These are phyloP conservation scores for Trichopria drosophilae DNA, from an alignment of 2,888 invertebrate genomes.

Conservation along the genomic window DNA sequence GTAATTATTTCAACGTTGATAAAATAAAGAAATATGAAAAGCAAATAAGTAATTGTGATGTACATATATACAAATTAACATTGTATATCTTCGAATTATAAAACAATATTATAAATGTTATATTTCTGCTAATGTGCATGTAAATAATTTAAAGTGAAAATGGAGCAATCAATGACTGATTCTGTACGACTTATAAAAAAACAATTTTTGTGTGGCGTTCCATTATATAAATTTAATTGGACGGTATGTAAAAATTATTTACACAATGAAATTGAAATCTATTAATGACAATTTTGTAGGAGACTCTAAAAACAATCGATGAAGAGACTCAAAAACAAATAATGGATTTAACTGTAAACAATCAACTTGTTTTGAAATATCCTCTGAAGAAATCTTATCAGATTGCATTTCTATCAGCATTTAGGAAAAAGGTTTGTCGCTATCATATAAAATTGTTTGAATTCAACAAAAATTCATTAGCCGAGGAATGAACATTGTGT, in stretches of 20 bases:
- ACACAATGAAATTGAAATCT: constrained; percentile 2
- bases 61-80: too few relatives aligned
- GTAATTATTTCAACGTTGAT: too few relatives aligned
- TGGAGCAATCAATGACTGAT: too few relatives aligned
- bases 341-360: constrained; percentile 64
- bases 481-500: neutral
- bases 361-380: constrained; percentile 61
- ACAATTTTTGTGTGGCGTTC: constrained; percentile 48
- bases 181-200: constrained; percentile 34
- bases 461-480: too few relatives aligned
- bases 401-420: constrained; percentile 67
- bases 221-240: constrained; percentile 43
- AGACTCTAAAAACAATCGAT: constrained; percentile 13
- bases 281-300: constrained; percentile 13
- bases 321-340: constrained; percentile 62
- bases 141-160: too few relatives aligned
- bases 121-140: too few relatives aligned
- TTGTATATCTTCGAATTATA: too few relatives aligned
- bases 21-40: too few relatives aligned
- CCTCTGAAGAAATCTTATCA: constrained; percentile 69
- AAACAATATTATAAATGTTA: too few relatives aligned
- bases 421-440: constrained; percentile 61
- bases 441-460: too few relatives aligned
- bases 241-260: constrained; percentile 35
- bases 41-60: too few relatives aligned